Evolutionary conservation across 2,888 invertebrate species (phyloP).

Genomic region (Coelopa pilipes): DNA sequence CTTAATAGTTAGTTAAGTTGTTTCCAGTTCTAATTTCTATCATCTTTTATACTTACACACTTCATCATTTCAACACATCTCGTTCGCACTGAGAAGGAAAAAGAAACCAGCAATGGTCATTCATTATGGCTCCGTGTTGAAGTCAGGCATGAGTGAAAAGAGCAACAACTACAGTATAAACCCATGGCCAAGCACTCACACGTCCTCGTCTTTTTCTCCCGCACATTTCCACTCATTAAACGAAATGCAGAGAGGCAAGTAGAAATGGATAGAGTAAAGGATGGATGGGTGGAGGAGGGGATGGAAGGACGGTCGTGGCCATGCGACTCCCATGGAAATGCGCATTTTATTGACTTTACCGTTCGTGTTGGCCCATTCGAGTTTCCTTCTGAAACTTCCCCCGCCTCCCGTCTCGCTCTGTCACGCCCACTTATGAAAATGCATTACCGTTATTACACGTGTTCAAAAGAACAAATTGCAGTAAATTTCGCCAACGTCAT

Average conservation of each 20-base stretch:
- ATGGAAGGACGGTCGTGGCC: background rate
- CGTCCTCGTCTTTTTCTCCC: background rate
- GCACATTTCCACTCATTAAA: background rate
- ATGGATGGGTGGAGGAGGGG: background rate
- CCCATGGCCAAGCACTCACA: background rate
- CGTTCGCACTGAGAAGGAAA: too few relatives aligned
- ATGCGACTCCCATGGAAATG: conserved; percentile 18
- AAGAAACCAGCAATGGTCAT: conserved; percentile 23
- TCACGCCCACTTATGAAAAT: conserved; percentile 25
- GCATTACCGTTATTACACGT: conserved; percentile 37
- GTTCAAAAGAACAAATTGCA: conserved; percentile 35
- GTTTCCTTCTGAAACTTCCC: background rate
- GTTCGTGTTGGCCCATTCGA: background rate
- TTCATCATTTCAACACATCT: too few relatives aligned
- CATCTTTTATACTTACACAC: too few relatives aligned
- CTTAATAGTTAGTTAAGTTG: too few relatives aligned
- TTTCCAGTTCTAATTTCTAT: too few relatives aligned
- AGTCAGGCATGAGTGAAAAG: background rate
- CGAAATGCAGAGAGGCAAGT: too few relatives aligned
- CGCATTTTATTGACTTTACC: conserved; percentile 33
- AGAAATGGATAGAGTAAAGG: background rate
- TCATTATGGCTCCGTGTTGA: conserved; percentile 21
- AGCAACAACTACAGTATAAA: background rate
- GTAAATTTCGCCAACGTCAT: conserved; percentile 34
- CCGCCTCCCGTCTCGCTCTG: background rate